These are phyloP conservation scores for Echiichthys vipera DNA, from an alignment of 2,797 vertebrate species.

Conservation along the genomic window DNA sequence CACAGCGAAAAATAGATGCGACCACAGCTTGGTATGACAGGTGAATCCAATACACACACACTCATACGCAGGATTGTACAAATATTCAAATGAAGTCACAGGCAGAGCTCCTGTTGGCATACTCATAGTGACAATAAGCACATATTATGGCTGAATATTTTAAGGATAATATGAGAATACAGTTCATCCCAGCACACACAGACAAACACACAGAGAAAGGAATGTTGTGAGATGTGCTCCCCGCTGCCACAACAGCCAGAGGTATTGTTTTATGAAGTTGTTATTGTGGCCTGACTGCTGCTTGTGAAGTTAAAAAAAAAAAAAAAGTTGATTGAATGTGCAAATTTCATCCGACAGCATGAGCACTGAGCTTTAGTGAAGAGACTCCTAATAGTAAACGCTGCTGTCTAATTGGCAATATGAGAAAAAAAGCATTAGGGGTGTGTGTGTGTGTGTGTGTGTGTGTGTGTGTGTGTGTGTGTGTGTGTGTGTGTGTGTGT, in stretches of 20 bases:
- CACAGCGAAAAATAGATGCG: constrained; percentile 12
- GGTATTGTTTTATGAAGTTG: constrained; percentile 17
- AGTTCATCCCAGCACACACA: not conserved
- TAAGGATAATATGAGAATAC: constrained; percentile 14
- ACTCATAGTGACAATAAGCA: constrained; percentile 34
- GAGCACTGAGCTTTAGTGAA: not conserved
- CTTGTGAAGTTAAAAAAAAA: constrained; percentile 22
- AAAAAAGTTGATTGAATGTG: constrained; percentile 15
- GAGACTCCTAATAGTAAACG: not conserved
- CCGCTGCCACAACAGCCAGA: constrained; percentile 21
- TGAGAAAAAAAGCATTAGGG: not conserved
- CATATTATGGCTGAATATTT: constrained; percentile 28
- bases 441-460: not conserved
- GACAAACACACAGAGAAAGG: not conserved
- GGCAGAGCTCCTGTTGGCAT: constrained; percentile 32
- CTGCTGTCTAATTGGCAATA: not conserved
- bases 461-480: not conserved
- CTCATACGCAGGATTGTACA: not conserved
- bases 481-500: not conserved
- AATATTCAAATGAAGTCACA: constrained; percentile 44
- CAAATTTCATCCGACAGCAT: constrained; percentile 20
- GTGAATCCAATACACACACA: constrained; percentile 9
- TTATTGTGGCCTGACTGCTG: constrained; percentile 17
- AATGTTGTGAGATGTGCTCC: constrained; percentile 9
- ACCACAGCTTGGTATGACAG: constrained; percentile 7